These are phyloP conservation scores for Hirundo rustica DNA, from an alignment of 2,797 vertebrate species.

Conservation along the genomic window DNA sequence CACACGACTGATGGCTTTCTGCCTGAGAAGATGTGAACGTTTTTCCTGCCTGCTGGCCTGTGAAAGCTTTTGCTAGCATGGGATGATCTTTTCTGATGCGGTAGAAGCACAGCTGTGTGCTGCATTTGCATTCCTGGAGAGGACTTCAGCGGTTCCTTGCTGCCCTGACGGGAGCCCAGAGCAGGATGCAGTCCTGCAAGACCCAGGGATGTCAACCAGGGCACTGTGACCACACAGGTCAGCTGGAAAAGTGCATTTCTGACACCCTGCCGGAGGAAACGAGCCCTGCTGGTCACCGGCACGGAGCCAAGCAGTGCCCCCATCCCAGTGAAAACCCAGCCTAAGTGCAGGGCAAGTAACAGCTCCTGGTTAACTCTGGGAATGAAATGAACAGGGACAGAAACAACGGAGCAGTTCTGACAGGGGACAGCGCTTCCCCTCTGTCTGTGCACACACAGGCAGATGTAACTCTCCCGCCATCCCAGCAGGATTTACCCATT, in stretches of 20 bases:
- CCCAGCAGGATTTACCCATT: neutral
- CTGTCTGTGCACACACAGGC: neutral
- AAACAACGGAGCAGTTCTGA: neutral
- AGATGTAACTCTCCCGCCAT: neutral
- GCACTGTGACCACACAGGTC: neutral
- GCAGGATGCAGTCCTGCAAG: neutral
- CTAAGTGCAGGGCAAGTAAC: slow-evolving; percentile 13
- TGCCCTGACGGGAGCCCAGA: fast-evolving
- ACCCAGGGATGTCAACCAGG: neutral
- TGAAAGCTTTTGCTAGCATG: slow-evolving; percentile 45
- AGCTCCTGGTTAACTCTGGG: neutral
- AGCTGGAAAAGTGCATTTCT: neutral
- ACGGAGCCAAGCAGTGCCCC: neutral
- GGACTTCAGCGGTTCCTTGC: neutral
- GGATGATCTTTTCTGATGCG: neutral
- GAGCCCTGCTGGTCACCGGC: neutral
- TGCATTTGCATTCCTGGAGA: neutral
- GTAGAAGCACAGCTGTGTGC: neutral
- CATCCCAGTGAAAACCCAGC: neutral
- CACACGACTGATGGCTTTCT: slow-evolving; percentile 9
- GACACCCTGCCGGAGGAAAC: neutral
- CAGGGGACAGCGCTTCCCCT: neutral
- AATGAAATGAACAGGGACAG: neutral
- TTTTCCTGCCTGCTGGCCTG: slow-evolving; percentile 47
- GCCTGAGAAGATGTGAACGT: neutral